These are phyloP conservation scores for Nemapogon koenigi DNA, from an alignment of 2,888 invertebrate genomes.

Conservation along the genomic window DNA sequence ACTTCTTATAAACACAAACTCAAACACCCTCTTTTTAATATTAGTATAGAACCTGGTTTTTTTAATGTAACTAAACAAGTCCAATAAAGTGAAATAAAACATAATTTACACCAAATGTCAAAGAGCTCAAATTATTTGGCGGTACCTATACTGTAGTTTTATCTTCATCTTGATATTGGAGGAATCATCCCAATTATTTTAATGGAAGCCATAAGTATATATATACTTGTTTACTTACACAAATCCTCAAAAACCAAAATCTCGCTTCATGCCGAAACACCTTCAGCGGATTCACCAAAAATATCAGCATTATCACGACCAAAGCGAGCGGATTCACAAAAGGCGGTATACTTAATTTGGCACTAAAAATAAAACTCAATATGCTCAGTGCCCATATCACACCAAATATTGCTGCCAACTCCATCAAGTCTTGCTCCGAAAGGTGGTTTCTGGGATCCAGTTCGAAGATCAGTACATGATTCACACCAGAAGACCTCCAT, in stretches of 20 bases:
- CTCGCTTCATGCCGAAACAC: constrained; percentile 92
- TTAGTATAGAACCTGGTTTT: too few relatives aligned
- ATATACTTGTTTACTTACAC: constrained; percentile 76
- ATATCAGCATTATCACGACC: constrained; percentile 79
- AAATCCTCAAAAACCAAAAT: constrained; percentile 90
- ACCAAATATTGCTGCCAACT: constrained; percentile 90
- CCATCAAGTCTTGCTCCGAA: constrained; percentile 94
- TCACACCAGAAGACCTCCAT: constrained; percentile 96
- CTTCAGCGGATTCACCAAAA: constrained; percentile 90
- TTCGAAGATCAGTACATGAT: constrained; percentile 97
- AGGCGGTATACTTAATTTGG: constrained; percentile 86
- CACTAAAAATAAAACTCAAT: constrained; percentile 79
- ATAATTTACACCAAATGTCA: too few relatives aligned
- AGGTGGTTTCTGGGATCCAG: constrained; percentile 94
- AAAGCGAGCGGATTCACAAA: constrained; percentile 91
- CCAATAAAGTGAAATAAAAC: too few relatives aligned
- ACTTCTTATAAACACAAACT: too few relatives aligned
- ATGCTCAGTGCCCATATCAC: constrained; percentile 94
- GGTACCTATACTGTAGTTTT: too few relatives aligned
- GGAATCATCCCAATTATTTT: too few relatives aligned
- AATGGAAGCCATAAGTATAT: too few relatives aligned
- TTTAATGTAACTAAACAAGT: too few relatives aligned
- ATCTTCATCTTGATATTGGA: too few relatives aligned
- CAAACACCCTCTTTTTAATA: too few relatives aligned
- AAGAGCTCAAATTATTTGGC: too few relatives aligned